Conservation (phyloP, 2,113 vertebrate genomes). For the Oriolus oriolus region DNA sequence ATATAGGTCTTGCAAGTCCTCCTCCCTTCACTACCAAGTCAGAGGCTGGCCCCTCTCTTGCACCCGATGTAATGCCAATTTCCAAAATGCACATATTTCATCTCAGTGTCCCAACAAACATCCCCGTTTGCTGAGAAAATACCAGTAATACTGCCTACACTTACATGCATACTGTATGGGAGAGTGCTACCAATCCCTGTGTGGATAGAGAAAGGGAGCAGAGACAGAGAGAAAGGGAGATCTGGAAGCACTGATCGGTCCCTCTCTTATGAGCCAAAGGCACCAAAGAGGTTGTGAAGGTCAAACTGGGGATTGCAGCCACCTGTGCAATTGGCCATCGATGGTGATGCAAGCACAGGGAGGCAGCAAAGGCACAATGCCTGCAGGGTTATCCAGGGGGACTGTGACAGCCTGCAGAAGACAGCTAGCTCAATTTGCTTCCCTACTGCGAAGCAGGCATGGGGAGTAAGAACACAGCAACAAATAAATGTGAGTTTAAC, state of each 20-base stretch:
- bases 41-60: background rate
- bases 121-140: background rate
- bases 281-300: background rate
- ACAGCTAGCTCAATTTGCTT: background rate
- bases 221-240: background rate
- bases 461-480: background rate
- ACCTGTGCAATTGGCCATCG: background rate
- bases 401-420: background rate
- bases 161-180: accelerated
- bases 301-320: background rate
- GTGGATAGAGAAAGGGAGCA: background rate
- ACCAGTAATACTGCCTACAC: background rate
- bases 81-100: background rate
- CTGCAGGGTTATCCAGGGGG: background rate
- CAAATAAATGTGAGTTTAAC: background rate
- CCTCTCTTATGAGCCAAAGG: background rate
- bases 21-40: background rate
- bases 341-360: background rate
- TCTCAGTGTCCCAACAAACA: background rate
- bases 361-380: background rate
- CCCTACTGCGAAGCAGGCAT: background rate
- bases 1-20: background rate
- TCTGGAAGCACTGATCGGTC: background rate
- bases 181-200: background rate
- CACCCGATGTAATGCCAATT: background rate